Evolutionary conservation across 2,888 invertebrate genomes (phyloP).

Genomic region (Melangyna quadrimaculata): DNA sequence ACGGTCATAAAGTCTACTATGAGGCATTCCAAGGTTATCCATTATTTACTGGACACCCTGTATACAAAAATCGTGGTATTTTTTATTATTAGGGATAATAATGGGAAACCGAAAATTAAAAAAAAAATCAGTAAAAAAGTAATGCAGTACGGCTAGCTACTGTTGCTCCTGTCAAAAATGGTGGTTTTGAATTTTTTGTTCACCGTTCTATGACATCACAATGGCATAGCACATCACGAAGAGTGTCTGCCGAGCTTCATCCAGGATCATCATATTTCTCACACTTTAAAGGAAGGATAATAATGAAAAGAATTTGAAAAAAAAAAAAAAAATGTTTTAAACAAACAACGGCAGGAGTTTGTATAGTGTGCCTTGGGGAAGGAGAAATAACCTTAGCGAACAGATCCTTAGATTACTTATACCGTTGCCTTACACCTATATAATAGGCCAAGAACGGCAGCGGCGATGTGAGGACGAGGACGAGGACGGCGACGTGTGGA

Average conservation of each 20-base stretch:
- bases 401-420: constrained; percentile 36
- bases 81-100: constrained; percentile 58
- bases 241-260: constrained; percentile 22
- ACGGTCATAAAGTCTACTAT: no score
- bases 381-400: constrained; percentile 35
- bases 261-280: constrained; percentile 64
- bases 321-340: constrained; percentile 35
- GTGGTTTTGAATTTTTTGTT: not conserved
- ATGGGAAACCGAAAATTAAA: constrained; percentile 45
- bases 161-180: constrained; percentile 56
- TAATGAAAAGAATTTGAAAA: not conserved
- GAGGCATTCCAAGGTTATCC: no score
- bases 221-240: constrained; percentile 2
- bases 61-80: not conserved
- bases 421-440: not conserved
- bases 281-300: constrained; percentile 56
- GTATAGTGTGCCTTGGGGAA: constrained; percentile 3
- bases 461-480: not conserved
- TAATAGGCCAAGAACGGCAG: no score
- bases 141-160: constrained; percentile 11
- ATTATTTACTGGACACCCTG: no score
- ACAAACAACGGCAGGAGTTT: constrained; percentile 40
- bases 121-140: constrained; percentile 15
- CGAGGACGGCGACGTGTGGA: constrained; percentile 11
- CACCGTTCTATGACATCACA: constrained; percentile 20